A percentile compares a stretch with the other conserved stretches of the same genome.
These are phyloP conservation scores for Himalopsyche tibetana DNA, from an alignment of 2,888 invertebrate genomes.

Conservation along the genomic window DNA sequence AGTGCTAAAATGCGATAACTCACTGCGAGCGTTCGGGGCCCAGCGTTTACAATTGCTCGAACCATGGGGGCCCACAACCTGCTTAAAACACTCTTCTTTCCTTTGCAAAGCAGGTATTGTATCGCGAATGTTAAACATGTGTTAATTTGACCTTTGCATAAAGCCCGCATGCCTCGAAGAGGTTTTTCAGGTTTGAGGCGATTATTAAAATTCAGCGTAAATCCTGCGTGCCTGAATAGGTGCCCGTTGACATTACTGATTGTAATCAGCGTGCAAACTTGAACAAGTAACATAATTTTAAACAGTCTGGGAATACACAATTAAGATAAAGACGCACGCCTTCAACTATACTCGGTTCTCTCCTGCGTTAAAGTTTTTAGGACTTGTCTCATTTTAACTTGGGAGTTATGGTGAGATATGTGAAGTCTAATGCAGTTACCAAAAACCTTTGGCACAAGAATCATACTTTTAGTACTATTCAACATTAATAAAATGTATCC, in stretches of 20 bases:
- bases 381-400: too few relatives aligned
- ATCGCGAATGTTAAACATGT: conserved; percentile 43
- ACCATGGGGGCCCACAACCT: conserved; percentile 10
- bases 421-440: too few relatives aligned
- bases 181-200: background rate
- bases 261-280: conserved; percentile 10
- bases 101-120: background rate
- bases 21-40: background rate
- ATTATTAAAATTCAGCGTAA: conserved; percentile 15
- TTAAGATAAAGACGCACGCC: conserved; percentile 1
- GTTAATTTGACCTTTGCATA: conserved; percentile 44
- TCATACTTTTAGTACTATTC: too few relatives aligned
- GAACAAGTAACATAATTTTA: conserved; percentile 19
- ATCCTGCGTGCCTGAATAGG: conserved; percentile 13
- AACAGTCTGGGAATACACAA: background rate
- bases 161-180: background rate
- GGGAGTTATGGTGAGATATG: too few relatives aligned
- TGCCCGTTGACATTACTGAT: background rate
- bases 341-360: too few relatives aligned
- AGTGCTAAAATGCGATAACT: background rate
- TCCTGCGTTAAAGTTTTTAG: too few relatives aligned
- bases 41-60: background rate
- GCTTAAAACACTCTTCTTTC: background rate
- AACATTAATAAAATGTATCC: too few relatives aligned
- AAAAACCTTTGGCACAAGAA: too few relatives aligned